A percentile compares a stretch with the other conserved stretches of the same genome.
phyloP scores from a whole-genome alignment of 2,888 invertebrate species.

The Sympetrum striolatum region DNA sequence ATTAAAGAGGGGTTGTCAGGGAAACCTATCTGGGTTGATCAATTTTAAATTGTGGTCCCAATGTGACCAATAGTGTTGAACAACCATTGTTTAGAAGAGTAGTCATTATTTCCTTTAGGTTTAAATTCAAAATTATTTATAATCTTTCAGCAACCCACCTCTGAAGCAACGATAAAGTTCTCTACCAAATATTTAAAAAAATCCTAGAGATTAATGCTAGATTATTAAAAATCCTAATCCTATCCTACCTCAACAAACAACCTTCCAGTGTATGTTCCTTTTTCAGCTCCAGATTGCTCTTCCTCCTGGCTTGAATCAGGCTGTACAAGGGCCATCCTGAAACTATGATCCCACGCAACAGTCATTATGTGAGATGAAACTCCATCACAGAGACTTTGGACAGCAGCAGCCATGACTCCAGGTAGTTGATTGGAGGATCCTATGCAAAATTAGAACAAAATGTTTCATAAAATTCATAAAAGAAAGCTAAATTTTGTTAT shows the following conservation, averaged over 20 bases:
- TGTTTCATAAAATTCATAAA: slow-evolving; percentile 38
- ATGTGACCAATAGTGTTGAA: too few relatives aligned
- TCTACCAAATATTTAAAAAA: too few relatives aligned
- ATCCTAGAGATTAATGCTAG: too few relatives aligned
- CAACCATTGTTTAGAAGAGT: too few relatives aligned
- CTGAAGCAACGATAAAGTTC: too few relatives aligned
- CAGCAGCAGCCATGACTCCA: slow-evolving; percentile 71
- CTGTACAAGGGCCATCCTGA: slow-evolving; percentile 62
- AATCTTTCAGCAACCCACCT: too few relatives aligned
- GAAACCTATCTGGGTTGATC: too few relatives aligned
- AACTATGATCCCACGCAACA: slow-evolving; percentile 81
- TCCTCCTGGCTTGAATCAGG: background rate
- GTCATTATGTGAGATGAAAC: slow-evolving; percentile 78
- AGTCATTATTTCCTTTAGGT: too few relatives aligned
- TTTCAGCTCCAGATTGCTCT: background rate
- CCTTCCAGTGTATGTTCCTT: slow-evolving; percentile 27
- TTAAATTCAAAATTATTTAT: too few relatives aligned
- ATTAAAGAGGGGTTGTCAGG: too few relatives aligned
- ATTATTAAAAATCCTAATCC: too few relatives aligned
- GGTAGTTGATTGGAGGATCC: slow-evolving; percentile 68
- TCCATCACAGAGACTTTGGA: slow-evolving; percentile 78
- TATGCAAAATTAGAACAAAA: slow-evolving; percentile 47
- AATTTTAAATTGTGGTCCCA: too few relatives aligned
- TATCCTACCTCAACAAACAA: slow-evolving; percentile 1
- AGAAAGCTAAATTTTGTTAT: background rate